A percentile compares a stretch with the other conserved stretches of the same genome.
Conservation (phyloP, 2,113 vertebrate genomes). For the Recurvirostra avosetta region DNA sequence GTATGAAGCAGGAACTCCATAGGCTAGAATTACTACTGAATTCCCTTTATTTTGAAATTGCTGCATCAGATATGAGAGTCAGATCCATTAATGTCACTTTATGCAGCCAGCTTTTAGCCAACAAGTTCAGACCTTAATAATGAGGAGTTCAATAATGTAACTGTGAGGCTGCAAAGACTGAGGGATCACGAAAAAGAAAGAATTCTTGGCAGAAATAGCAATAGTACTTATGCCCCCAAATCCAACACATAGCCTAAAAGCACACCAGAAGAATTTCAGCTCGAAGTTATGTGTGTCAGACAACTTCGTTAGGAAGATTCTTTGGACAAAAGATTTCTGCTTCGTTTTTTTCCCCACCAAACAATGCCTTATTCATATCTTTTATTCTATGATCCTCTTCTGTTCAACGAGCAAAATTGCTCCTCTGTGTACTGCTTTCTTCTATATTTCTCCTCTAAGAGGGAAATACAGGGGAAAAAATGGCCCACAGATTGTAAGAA, state of each 20-base stretch:
- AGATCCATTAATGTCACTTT: background rate
- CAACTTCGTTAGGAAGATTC: background rate
- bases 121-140: background rate
- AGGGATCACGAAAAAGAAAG: background rate
- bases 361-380: background rate
- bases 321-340: background rate
- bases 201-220: background rate
- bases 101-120: background rate
- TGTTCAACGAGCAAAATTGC: background rate
- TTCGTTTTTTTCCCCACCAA: background rate
- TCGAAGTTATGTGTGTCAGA: background rate
- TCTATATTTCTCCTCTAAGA: background rate
- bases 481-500: background rate
- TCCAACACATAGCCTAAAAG: fast-evolving
- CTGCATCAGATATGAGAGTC: background rate
- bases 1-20: background rate
- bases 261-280: background rate
- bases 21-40: background rate
- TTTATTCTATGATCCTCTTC: background rate
- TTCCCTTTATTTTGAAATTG: background rate
- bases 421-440: background rate
- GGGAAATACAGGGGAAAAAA: background rate
- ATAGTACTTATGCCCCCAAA: background rate
- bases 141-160: background rate
- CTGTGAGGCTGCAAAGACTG: background rate